These are phyloP conservation scores for Geopemphigus sp. DNA, from an alignment of 1,140 invertebrate species.

Conservation along the genomic window DNA sequence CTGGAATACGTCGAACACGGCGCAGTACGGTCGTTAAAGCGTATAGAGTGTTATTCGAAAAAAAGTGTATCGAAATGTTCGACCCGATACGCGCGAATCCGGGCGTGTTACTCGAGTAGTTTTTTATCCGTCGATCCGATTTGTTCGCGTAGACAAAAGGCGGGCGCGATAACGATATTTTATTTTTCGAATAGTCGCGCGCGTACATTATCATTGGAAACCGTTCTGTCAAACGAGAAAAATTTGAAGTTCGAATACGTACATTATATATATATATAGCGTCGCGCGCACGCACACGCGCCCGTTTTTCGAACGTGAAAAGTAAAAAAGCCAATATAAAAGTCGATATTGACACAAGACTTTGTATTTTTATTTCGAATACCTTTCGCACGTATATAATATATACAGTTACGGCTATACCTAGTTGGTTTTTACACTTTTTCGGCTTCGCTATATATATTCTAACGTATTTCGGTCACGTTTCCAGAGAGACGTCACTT, in stretches of 20 bases:
- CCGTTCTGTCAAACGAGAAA: slow-evolving; percentile 24
- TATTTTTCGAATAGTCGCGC: neutral
- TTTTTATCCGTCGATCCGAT: neutral
- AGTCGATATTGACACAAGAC: slow-evolving; percentile 41
- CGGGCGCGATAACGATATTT: neutral
- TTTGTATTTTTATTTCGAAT: slow-evolving; percentile 34
- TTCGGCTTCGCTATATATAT: neutral
- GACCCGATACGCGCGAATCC: neutral
- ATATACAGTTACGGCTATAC: neutral
- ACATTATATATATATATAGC: too few species aligned
- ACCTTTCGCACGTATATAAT: slow-evolving; percentile 10
- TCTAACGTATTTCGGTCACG: slow-evolving; percentile 21
- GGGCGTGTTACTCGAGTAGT: neutral
- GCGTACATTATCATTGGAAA: neutral
- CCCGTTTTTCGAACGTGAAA: neutral
- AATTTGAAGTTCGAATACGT: slow-evolving; percentile 1
- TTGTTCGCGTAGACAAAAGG: neutral
- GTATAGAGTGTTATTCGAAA: too few species aligned
- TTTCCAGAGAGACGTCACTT: slow-evolving; percentile 22
- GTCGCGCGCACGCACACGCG: neutral
- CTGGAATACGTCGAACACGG: too few species aligned
- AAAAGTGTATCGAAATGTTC: neutral
- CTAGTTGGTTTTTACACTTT: slow-evolving; percentile 12
- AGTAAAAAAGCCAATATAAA: slow-evolving; percentile 29
- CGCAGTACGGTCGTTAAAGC: too few species aligned